Percentiles rank a stretch among this genome's conserved stretches.
Evolutionary conservation across 2,113 vertebrate species (phyloP).

Genomic region (Paradoxurus hermaphroditus): DNA sequence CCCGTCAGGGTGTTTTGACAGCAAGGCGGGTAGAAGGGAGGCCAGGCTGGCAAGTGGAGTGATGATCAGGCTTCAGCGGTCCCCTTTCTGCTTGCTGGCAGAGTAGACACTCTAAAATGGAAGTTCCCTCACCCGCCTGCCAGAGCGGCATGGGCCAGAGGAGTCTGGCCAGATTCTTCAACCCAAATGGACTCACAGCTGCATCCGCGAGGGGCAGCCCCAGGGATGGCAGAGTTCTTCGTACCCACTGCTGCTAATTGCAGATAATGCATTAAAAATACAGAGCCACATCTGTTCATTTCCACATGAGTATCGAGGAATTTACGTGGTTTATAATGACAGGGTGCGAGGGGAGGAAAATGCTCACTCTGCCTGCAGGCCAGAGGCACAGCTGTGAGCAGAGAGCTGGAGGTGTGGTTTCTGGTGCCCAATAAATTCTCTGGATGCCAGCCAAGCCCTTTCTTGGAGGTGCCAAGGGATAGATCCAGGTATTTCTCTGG

Average conservation of each 20-base stretch:
- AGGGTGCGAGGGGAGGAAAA: slow-evolving; percentile 15
- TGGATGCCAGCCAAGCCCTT: slow-evolving; percentile 29
- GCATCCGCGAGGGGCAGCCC: not conserved
- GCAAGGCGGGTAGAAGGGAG: not conserved
- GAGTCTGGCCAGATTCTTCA: not conserved
- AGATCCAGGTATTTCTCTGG: not conserved
- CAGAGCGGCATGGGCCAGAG: not conserved
- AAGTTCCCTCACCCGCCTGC: not conserved
- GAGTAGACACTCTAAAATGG: not conserved
- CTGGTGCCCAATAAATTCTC: not conserved
- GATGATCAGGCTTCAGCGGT: not conserved
- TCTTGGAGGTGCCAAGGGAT: not conserved
- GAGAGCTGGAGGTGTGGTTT: not conserved
- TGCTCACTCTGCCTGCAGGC: not conserved
- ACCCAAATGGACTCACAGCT: not conserved
- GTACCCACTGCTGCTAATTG: slow-evolving; percentile 42
- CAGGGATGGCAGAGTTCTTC: not conserved
- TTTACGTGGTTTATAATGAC: slow-evolving; percentile 12
- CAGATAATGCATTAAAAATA: slow-evolving; percentile 64
- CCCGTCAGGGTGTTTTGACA: not conserved
- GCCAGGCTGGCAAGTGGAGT: not conserved
- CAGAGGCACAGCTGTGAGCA: slow-evolving; percentile 13
- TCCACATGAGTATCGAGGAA: not conserved
- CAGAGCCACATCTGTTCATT: slow-evolving; percentile 1
- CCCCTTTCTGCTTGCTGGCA: not conserved